Evolutionary conservation across 2,888 invertebrate species (phyloP), one percentile per base, ranked within the genome.

Genomic region (Nomada flava): DNA sequence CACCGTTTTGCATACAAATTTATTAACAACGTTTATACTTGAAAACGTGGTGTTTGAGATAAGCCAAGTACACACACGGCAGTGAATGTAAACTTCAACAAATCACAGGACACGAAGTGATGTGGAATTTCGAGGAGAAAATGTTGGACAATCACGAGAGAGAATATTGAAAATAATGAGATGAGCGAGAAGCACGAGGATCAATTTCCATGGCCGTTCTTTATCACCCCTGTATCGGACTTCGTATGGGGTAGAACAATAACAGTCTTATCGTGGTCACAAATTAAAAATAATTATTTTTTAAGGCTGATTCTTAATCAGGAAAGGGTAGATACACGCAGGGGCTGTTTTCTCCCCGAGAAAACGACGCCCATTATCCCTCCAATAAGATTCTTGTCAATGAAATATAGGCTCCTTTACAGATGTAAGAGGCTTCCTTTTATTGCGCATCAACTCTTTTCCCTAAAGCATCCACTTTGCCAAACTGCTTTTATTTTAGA

Each of bases 241-340:
- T 71, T 63, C 72, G 73, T 60, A 64, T 84, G 79, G 84, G 64
- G 84, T 84, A 86, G 88, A 88, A 89, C 90, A 90, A 91, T 91
- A 91, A 90, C 91, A 89, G 87, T 85, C 89, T 93, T 93, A 92
- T 93, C 93, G 87, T 86, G 89, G 90, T 90, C 90, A 91, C 92
- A 93, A 93, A 94, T 93, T 92, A 93, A 93, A 93, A 93, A 94
- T 93, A 93, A 94, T 93, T 93, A 93, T 93, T 93, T 93, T 93
- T 91, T 90, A 92, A 93, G 90, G 79, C 91, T 88, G 90, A 92
- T 91, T 90, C 91, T 93, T 93, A 92, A 92, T 93, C 92, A 92
- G 91, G 85, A 83, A 77, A 53, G 78, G 82, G 79, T 77, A 86
- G 84, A 76, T 76, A 76, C 78, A 79, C 81, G 85, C 80, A 77